These are phyloP conservation scores for Myrmecobius fasciatus DNA, from an alignment of 2,113 vertebrate genomes.

Conservation along the genomic window DNA sequence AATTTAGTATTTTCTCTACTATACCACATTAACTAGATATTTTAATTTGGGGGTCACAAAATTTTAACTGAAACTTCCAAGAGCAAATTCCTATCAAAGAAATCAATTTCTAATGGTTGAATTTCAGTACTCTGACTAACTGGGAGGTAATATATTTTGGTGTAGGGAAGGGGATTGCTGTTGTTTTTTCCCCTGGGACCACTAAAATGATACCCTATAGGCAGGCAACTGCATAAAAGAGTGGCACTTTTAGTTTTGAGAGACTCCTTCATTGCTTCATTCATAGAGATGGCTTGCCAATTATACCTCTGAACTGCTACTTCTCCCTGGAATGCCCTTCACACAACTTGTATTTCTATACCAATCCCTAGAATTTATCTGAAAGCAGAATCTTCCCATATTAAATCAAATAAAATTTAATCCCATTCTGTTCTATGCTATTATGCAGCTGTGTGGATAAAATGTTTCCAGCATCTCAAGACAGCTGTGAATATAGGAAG, in stretches of 20 bases:
- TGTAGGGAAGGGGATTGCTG: background rate
- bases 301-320: slow-evolving; percentile 53
- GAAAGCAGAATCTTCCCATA: slow-evolving; percentile 42
- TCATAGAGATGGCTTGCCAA: slow-evolving; percentile 15
- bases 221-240: background rate
- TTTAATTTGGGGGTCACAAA: background rate
- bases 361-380: slow-evolving; percentile 49
- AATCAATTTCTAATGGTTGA: background rate
- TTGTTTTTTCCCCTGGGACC: background rate
- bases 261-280: slow-evolving; percentile 26
- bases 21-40: background rate
- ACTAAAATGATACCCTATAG: background rate
- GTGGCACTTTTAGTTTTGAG: background rate
- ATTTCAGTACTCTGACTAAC: background rate
- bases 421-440: slow-evolving; percentile 45
- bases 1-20: background rate
- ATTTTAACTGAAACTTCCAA: background rate
- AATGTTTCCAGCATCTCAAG: slow-evolving; percentile 57
- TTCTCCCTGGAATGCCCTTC: slow-evolving; percentile 52
- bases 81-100: background rate
- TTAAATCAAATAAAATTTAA: slow-evolving; percentile 50
- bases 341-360: slow-evolving; percentile 17
- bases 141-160: background rate
- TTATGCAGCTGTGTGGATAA: slow-evolving; percentile 45
- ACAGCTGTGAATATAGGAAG: slow-evolving; percentile 44